Percentiles rank a stretch among this genome's conserved stretches.
These are phyloP conservation scores for Synodontis membranacea DNA, from an alignment of 2,113 vertebrate species.

Conservation along the genomic window DNA sequence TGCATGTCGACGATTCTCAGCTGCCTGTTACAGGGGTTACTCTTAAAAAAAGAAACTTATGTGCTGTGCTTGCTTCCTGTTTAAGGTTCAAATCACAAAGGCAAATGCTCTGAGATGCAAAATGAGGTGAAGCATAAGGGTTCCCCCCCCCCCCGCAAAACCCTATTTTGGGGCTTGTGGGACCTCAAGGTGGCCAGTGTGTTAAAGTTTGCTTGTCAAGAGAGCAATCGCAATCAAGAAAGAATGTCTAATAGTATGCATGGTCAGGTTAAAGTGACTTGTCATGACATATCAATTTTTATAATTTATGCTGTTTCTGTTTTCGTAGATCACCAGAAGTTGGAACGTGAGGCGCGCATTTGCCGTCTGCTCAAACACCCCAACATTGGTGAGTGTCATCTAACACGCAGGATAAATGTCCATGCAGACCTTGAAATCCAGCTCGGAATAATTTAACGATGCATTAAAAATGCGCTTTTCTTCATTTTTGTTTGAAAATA, in stretches of 20 bases:
- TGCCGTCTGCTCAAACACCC: conserved; percentile 52
- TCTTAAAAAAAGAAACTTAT: neutral
- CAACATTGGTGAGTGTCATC: conserved; percentile 41
- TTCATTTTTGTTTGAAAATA: neutral
- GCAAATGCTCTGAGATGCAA: neutral
- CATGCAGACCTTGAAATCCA: neutral
- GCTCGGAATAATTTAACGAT: neutral
- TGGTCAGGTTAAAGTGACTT: neutral
- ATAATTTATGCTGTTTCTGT: neutral
- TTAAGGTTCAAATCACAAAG: neutral
- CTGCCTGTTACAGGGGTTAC: neutral
- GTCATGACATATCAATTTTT: neutral
- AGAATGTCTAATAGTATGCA: neutral
- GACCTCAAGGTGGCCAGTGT: neutral
- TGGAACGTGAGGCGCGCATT: conserved; percentile 53
- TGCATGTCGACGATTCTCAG: neutral
- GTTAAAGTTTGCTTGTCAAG: neutral
- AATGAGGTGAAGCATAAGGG: neutral
- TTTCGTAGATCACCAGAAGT: conserved; percentile 52
- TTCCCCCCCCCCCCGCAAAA: too few relatives aligned
- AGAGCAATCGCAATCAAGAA: neutral
- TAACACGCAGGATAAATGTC: too few relatives aligned
- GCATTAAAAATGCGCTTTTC: neutral
- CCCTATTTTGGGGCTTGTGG: neutral
- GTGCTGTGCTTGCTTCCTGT: neutral